Evolutionary conservation across 1,140 invertebrate genomes (phyloP).

Genomic region (Limonius californicus): DNA sequence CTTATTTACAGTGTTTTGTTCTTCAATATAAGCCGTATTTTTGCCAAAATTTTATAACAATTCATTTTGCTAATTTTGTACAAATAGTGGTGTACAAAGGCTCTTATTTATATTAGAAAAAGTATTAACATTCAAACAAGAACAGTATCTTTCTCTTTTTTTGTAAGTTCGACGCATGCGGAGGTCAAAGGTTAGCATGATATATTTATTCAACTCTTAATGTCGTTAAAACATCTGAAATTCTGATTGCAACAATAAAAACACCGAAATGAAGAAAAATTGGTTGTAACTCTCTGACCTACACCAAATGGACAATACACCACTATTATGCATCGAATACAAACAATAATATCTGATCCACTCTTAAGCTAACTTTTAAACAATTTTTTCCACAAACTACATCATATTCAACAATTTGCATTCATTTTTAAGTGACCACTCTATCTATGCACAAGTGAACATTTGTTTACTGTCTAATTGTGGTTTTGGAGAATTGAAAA

Average conservation of each 20-base stretch:
- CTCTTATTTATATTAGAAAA: constrained; percentile 18
- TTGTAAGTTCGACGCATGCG: constrained; percentile 11
- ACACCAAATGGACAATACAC: not conserved
- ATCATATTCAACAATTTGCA: constrained; percentile 6
- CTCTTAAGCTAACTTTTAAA: not conserved
- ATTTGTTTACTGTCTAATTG: not conserved
- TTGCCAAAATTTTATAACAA: constrained; percentile 33
- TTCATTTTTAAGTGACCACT: constrained; percentile 10
- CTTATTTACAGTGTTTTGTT: constrained; percentile 26
- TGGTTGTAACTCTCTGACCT: not conserved
- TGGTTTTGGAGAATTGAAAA: not conserved
- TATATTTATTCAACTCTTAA: no score
- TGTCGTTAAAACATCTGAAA: no score
- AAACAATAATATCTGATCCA: not conserved
- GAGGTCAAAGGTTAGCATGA: constrained; percentile 19
- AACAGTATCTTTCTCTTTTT: not conserved
- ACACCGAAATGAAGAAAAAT: no score
- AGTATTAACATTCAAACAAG: constrained; percentile 15
- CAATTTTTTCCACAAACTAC: constrained; percentile 2
- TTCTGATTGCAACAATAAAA: no score
- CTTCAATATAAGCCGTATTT: no score
- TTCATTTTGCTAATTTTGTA: constrained; percentile 15
- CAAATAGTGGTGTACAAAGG: constrained; percentile 13
- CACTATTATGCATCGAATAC: not conserved
- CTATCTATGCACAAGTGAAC: constrained; percentile 1